Conservation (phyloP, 92 coral and sea anemone species). For the Phenganax stokvisi region DNA sequence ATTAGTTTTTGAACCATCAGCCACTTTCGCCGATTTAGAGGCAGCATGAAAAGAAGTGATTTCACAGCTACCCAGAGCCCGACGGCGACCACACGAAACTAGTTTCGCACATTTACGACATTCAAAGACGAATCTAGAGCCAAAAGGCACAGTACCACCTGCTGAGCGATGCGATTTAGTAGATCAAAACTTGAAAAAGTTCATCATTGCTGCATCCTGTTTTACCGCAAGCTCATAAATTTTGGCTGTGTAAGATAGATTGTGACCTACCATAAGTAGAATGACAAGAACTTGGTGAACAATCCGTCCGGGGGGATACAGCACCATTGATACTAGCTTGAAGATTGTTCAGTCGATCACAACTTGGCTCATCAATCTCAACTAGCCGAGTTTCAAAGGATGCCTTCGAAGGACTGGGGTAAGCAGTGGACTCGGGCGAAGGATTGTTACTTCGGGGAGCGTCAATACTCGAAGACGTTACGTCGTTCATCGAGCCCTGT, state of each 20-base stretch:
- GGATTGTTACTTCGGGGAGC: conserved; percentile 28
- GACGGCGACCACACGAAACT: no score
- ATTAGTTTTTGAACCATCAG: no score
- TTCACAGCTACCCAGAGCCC: no score
- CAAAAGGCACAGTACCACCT: no score
- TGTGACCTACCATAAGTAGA: conserved; percentile 69
- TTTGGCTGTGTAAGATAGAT: no score
- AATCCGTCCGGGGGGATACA: conserved; percentile 51
- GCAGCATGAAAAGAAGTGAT: no score
- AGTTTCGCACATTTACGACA: no score
- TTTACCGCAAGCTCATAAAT: no score
- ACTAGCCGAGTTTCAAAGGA: conserved; percentile 29
- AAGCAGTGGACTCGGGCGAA: conserved; percentile 21
- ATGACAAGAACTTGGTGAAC: conserved; percentile 82
- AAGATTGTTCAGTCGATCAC: conserved; percentile 24
- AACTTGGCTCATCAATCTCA: conserved; percentile 32
- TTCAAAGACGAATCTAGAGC: no score
- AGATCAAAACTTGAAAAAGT: neutral
- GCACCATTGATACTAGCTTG: conserved; percentile 55
- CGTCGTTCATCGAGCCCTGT: conserved; percentile 87
- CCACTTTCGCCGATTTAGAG: no score
- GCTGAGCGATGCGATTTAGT: no score
- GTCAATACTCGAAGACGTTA: conserved; percentile 32
- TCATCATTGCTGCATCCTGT: neutral
- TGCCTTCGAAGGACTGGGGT: conserved; percentile 31